phyloP scores from a whole-genome alignment of 2,113 vertebrate genomes.

The Ptychochromis oligacanthus region DNA sequence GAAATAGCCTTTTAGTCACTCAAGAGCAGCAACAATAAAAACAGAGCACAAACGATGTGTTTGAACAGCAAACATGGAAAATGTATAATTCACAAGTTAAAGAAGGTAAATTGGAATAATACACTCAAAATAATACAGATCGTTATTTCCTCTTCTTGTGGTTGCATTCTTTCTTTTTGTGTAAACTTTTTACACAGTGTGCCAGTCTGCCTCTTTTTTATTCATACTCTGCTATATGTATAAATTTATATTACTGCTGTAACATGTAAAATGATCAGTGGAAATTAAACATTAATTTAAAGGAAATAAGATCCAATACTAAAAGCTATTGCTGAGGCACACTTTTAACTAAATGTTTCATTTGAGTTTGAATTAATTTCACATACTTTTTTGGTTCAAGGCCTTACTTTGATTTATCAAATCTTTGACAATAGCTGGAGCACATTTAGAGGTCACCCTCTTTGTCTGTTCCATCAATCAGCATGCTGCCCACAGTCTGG shows the following conservation, averaged over 20 bases:
- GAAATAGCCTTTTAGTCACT: conserved; percentile 3
- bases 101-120: background rate
- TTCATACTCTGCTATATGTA: background rate
- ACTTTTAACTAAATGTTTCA: background rate
- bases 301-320: background rate
- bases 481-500: background rate
- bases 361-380: background rate
- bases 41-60: background rate
- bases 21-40: background rate
- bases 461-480: background rate
- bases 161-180: background rate
- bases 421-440: background rate
- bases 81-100: background rate
- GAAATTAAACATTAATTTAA: background rate
- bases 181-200: background rate
- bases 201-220: background rate
- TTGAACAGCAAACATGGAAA: background rate
- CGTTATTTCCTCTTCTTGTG: background rate
- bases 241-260: background rate
- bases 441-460: background rate
- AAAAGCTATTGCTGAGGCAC: background rate
- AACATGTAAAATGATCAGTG: background rate
- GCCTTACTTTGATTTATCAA: background rate
- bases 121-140: background rate
- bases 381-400: background rate